Conservation (phyloP, 2,797 vertebrate genomes). For the Crenuchus spilurus region DNA sequence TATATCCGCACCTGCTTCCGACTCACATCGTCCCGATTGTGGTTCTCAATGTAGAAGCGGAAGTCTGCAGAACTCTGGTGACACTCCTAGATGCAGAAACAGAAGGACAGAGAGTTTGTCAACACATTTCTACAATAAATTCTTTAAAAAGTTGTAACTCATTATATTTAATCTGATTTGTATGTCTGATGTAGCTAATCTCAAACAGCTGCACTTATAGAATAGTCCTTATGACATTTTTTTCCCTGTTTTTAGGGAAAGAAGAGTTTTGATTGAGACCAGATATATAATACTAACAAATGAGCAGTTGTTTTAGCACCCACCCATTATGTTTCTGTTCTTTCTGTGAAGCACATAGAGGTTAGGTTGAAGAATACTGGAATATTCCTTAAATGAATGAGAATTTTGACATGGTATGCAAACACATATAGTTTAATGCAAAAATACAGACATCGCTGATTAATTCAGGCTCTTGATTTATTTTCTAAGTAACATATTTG, state of each 20-base stretch:
- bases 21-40: conserved; percentile 81
- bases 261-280: neutral
- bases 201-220: too few species aligned
- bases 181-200: too few species aligned
- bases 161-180: neutral
- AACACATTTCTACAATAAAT: neutral
- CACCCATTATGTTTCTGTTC: too few species aligned
- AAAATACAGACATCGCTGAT: too few species aligned
- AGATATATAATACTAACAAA: neutral
- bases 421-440: too few species aligned
- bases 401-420: too few species aligned
- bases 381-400: neutral
- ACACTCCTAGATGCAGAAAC: conserved; percentile 71
- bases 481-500: too few species aligned
- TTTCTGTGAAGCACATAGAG: neutral
- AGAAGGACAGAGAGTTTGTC: conserved; percentile 15
- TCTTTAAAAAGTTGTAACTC: neutral
- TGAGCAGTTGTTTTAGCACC: too few species aligned
- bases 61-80: conserved; percentile 82
- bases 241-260: neutral
- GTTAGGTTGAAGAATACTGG: neutral
- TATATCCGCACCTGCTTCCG: conserved; percentile 83
- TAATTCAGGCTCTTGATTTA: too few species aligned
- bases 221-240: too few species aligned
- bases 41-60: conserved; percentile 83